Evolutionary conservation across 2,888 invertebrate genomes (phyloP), one percentile per base, ranked within the genome.

Genomic region (Zeuzera pyrina): DNA sequence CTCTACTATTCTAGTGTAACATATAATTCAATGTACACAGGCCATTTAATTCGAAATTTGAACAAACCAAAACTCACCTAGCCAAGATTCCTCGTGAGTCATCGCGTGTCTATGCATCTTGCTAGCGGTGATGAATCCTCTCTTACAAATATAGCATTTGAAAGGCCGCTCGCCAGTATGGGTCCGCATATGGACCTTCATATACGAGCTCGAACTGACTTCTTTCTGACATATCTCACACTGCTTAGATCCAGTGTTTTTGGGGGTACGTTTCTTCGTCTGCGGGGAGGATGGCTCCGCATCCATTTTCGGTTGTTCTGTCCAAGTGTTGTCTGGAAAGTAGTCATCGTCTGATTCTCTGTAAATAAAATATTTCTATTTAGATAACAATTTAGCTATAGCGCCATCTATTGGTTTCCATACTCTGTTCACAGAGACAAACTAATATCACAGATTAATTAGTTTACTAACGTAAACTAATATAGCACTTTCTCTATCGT

Each of bases 21-120:
- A n/a, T n/a, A n/a, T n/a, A n/a, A n/a, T n/a, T n/a, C n/a, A n/a
- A n/a, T n/a, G n/a, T n/a, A n/a, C n/a, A n/a, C n/a, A n/a, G n/a
- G n/a, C n/a, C n/a, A n/a, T n/a, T n/a, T n/a, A n/a, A n/a, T n/a
- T n/a, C n/a, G n/a, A n/a, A n/a, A n/a, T n/a, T n/a, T n/a, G n/a
- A n/a, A n/a, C n/a, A n/a, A n/a, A n/a, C n/a, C n/a, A n/a, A n/a
- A n/a, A n/a, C n/a, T n/a, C n/a, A n/a, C n/a, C n/a, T n/a, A n/a
- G n/a, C n/a, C n/a, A n/a, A n/a, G n/a, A n/a, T n/a, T n/a, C n/a
- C 1, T 45, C 47, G 19, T 81, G 81, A 0, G 76, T 78, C 2
- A 79, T 35, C 1, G 71, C 72, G 22, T 81, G 81, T 1, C 81
- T 34, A 21, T 78, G 70, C 74, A 81, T 76, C 38, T 81, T 81